Base-by-base conservation (phyloP, 2,113 vertebrate species). In the Hucho hucho region DNA sequence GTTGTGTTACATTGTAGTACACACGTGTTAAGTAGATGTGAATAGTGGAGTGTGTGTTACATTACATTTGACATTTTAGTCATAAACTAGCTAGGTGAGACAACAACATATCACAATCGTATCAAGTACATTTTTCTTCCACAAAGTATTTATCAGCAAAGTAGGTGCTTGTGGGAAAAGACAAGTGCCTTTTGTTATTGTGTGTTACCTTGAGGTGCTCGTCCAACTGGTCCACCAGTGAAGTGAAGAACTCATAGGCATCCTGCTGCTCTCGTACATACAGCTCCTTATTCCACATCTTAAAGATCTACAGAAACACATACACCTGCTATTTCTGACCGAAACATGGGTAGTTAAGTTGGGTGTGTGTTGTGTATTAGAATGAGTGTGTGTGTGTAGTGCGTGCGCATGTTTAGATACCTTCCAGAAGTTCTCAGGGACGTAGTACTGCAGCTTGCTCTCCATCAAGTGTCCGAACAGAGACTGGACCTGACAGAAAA, bases 401-500 rank as follows among this genome's bases (percentile, higher is more conserved):
- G 32, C 6, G 32, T 37, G 37, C 2, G 37, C 9, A 43, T 43
- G 37, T 43, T 43, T 43, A 43, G 9, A 43, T 11, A 98, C 98
- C 97, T 99, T 99, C 98, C 98, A 99, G 71, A 99, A 99, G 87
- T 97, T 99, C 88, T 99, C 97, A 24, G 97, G 98, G 20, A 99
- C 91, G 0, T 99, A 99, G 92, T 99, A 99, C 72, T 99, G 98
- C 69, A 99, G 90, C 75, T 98, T 99, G 93, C 98, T 99, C 91
- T 99, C 98, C 97, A 99, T 99, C 89, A 99, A 87, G 86, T 99
- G 97, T 26, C 97, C 97, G 78, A 99, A 99, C 74, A 99, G 92
- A 81, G 97, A 98, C 67, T 99, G 98, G 1, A 99, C 97, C 89
- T 99, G 97, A 87, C 97, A 98, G 88, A 99, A 98, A 22, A 99